Percentiles rank a stretch among this genome's conserved stretches.
Conservation (phyloP, 2,113 vertebrate genomes). For the Ciconia stormi region DNA sequence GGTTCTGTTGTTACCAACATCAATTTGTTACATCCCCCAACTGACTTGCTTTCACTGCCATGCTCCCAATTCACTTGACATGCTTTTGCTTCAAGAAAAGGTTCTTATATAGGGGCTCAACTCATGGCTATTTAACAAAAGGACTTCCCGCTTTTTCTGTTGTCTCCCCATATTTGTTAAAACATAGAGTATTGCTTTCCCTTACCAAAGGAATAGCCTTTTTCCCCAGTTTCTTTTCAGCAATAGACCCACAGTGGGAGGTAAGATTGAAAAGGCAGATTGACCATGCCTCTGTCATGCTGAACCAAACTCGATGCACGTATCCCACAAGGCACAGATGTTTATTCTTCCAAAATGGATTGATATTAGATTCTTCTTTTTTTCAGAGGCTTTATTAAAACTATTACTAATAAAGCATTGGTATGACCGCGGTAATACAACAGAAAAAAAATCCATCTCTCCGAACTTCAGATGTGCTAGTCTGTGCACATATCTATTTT, state of each 20-base stretch:
- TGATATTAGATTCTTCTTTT: background rate
- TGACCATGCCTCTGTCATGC: background rate
- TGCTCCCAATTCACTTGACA: conserved; percentile 8
- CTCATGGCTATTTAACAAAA: background rate
- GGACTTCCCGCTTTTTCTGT: background rate
- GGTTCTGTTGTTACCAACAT: conserved; percentile 50
- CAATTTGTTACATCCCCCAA: background rate
- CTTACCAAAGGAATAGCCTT: background rate
- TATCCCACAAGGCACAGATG: background rate
- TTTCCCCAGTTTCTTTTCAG: background rate
- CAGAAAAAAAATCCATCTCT: background rate
- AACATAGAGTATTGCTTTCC: background rate
- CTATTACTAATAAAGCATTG: background rate
- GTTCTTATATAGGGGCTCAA: conserved; percentile 18
- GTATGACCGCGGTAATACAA: background rate
- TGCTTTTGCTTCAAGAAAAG: background rate
- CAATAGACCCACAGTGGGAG: background rate
- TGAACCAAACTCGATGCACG: background rate
- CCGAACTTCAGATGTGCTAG: background rate
- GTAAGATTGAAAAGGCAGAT: background rate
- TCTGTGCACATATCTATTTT: background rate
- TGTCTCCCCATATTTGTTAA: conserved; percentile 5
- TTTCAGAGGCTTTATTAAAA: background rate
- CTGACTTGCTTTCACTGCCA: background rate
- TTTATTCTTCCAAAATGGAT: conserved; percentile 3